A percentile compares a stretch with the other conserved stretches of the same genome.
These are phyloP conservation scores for Calidris pygmaea DNA, from an alignment of 2,113 vertebrate species.

Conservation along the genomic window DNA sequence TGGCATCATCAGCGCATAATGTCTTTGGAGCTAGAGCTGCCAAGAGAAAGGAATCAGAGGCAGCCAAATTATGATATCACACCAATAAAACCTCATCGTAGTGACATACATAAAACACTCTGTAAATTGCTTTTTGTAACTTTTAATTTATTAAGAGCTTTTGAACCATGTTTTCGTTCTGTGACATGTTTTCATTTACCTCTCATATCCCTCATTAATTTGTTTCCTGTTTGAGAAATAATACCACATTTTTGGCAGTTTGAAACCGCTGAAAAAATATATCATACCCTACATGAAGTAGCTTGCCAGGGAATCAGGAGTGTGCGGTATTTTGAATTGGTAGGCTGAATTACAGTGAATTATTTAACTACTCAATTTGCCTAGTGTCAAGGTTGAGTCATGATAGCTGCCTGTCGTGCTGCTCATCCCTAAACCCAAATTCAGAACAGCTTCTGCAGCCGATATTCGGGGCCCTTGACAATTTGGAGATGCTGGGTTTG, in stretches of 20 bases:
- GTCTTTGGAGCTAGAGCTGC: constrained; percentile 72
- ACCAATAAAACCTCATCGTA: constrained; percentile 77
- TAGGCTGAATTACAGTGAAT: constrained; percentile 1
- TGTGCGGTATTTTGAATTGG: constrained; percentile 5
- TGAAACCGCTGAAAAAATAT: constrained; percentile 51
- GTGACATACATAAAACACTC: constrained; percentile 81
- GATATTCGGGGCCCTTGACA: background rate
- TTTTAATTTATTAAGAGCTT: constrained; percentile 79
- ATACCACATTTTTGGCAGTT: constrained; percentile 51
- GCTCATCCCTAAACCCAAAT: background rate
- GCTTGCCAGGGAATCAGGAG: constrained; percentile 41
- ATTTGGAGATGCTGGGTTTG: background rate
- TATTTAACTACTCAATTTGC: constrained; percentile 18
- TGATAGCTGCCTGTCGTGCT: background rate
- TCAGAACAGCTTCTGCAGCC: background rate
- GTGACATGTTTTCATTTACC: constrained; percentile 73
- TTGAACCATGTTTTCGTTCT: constrained; percentile 71
- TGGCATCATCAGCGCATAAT: constrained; percentile 73
- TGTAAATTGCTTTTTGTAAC: constrained; percentile 77
- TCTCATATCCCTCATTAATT: constrained; percentile 70
- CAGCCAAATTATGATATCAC: constrained; percentile 84
- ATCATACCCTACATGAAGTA: constrained; percentile 7
- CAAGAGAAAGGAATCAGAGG: constrained; percentile 74
- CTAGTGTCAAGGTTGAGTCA: background rate
- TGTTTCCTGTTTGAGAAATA: constrained; percentile 69